Evolutionary conservation across 2,113 vertebrate genomes (phyloP), one percentile per base, ranked within the genome.

Genomic region (Cheilinus undulatus): DNA sequence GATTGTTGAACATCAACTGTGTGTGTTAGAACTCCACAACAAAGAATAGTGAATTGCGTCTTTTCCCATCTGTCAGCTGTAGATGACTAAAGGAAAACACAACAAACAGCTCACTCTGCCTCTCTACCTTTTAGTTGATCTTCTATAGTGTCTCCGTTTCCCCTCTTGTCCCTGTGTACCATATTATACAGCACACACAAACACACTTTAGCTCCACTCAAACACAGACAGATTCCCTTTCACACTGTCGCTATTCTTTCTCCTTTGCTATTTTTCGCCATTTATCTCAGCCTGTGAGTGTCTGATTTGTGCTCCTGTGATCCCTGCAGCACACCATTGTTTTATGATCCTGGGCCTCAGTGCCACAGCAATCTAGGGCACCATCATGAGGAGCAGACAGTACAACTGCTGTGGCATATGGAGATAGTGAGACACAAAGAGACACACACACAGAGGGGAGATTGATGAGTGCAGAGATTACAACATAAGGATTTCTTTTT

Each of bases 341-440:
- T 83, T 78, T 79, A 78, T 58, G 69, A 84, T 71, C 80, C 49
- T 45, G 46, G 45, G 61, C 36, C 63, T 34, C 50, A 8, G 65
- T 34, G 63, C 70, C 78, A 84, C 60, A 74, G 57, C 45, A 73
- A 79, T 85, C 67, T 85, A 70, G 75, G 80, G 82, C 79, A 71
- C 23, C 65, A 80, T 86, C 66, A 71, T 30, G 30, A 81, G 34
- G 30, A 77, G 67, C 60, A 76, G 60, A 69, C 53, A 54, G 20
- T 46, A 68, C 38, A 76, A 82, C 70, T 60, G 34, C 46, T 68
- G 59, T 61, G 63, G 46, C 51, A 50, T 32, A 68, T 30, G 52
- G 38, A 69, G 56, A 67, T 46, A 46, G 66, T 49, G 53, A 81
- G 20, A 59, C 49, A 70, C 46, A 82, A 69, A 75, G 36, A 73